Base-by-base conservation (phyloP, 2,797 vertebrate genomes). In the Garrulus glandarius region DNA sequence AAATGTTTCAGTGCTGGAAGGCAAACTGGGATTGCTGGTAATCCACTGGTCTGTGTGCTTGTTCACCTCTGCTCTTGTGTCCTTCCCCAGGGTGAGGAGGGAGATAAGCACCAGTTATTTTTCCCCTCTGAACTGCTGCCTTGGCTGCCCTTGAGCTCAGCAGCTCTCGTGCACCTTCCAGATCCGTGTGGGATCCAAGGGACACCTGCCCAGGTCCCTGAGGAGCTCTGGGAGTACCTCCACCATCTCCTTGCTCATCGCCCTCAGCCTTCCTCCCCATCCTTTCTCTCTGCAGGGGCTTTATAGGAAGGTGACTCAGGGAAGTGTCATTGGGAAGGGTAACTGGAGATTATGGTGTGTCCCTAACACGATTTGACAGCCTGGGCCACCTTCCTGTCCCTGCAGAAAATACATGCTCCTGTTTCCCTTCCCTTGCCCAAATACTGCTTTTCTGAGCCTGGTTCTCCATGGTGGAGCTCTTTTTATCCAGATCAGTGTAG, bases 401-500 rank as follows among this genome's bases (percentile, higher is more conserved):
- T 39, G 34, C 17, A 87, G 76, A 81, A 95, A 95, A 65, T 55
- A 20, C 1, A 1, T 5, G 41, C 39, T 96, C 74, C 70, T 56
- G 2, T 85, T 92, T 91, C 36, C 93, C 89, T 87, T 55, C 80
- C 80, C 84, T 95, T 88, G 70, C 94, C 89, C 65, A 75, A 94
- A 92, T 13, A 11, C 9, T 34, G 76, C 76, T 92, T 88, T 92
- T 87, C 81, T 41, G 87, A 70, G 85, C 94, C 91, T 37, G 67
- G 0, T 65, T 95, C 91, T 87, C 93, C 50, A 41, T 4, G 44
- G 50, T 36, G 60, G 91, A 80, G 44, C 92, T 91, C 91, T 13
- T 11, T 95, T 97, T 93, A 97, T 97, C 97, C 96, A 95, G 96
- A 93, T 97, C 95, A 97, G 14, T 92, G 91, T 57, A 92, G 89